phyloP scores from a whole-genome alignment of 2,797 vertebrate genomes.

The Crenuchus spilurus region DNA sequence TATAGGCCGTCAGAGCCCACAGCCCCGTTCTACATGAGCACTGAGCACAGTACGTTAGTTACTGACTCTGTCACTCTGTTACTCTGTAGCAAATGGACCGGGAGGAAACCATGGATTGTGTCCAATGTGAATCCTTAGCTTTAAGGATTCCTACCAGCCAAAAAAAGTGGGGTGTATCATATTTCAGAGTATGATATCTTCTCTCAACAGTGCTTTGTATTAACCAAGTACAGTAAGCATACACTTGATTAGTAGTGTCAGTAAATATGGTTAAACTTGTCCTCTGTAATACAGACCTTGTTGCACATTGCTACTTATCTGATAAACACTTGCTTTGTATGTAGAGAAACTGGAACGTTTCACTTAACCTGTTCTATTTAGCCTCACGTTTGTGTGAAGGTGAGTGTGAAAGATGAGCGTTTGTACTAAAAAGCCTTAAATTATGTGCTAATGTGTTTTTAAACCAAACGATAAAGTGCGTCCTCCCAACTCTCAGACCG shows the following conservation, averaged over 20 bases:
- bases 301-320: constrained; percentile 52
- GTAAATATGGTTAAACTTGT: constrained; percentile 34
- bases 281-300: constrained; percentile 38
- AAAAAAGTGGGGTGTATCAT: constrained; percentile 31
- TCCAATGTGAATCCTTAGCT: constrained; percentile 23
- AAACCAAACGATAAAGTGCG: constrained; percentile 36
- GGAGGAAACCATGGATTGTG: constrained; percentile 21
- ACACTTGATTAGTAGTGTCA: constrained; percentile 29
- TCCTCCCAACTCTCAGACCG: constrained; percentile 9
- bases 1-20: constrained; percentile 23
- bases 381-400: background rate
- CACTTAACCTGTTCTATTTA: constrained; percentile 30
- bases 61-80: constrained; percentile 33
- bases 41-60: constrained; percentile 25
- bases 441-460: constrained; percentile 48
- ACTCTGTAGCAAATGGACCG: constrained; percentile 31
- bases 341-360: constrained; percentile 46
- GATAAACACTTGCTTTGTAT: constrained; percentile 40
- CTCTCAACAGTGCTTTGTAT: constrained; percentile 40
- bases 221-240: constrained; percentile 37
- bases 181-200: constrained; percentile 30
- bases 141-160: constrained; percentile 31
- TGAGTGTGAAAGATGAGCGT: constrained; percentile 24
- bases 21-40: constrained; percentile 15
- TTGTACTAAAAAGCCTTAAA: constrained; percentile 59